These are phyloP conservation scores for Oncorhynchus gorbuscha DNA, from an alignment of 2,113 vertebrate species.

Conservation along the genomic window DNA sequence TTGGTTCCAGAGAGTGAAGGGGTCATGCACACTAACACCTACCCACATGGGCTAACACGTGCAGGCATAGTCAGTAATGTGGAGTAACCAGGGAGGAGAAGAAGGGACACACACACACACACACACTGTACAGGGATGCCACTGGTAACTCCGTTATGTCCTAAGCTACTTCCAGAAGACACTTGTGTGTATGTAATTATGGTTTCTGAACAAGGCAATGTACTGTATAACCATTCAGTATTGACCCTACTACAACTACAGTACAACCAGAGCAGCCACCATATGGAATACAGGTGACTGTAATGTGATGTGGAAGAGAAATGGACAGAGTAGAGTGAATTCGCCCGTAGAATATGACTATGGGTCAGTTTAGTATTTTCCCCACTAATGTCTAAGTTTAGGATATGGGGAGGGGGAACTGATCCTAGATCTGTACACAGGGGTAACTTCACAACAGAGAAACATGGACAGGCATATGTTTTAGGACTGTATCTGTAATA, in stretches of 20 bases:
- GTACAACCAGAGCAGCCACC: background rate
- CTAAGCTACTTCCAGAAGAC: background rate
- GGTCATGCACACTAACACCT: background rate
- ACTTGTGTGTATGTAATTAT: background rate
- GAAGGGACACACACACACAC: constrained; percentile 7
- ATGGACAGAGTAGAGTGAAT: too few species aligned
- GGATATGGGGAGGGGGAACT: too few species aligned
- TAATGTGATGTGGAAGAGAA: too few species aligned
- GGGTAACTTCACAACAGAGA: too few species aligned
- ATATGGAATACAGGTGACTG: too few species aligned
- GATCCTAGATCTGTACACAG: too few species aligned
- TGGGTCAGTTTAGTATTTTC: too few species aligned
- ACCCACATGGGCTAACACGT: constrained; percentile 1
- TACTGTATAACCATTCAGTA: background rate
- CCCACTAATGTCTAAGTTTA: too few species aligned
- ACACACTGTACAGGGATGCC: background rate
- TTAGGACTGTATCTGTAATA: background rate
- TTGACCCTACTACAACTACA: background rate
- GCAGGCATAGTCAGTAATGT: background rate
- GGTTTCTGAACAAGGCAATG: constrained; percentile 17
- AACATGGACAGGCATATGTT: background rate
- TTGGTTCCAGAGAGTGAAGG: constrained; percentile 14
- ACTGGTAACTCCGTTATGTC: too few species aligned
- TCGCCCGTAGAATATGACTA: too few species aligned
- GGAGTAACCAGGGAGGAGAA: constrained; percentile 15